These are phyloP conservation scores for Aproaerema taeniolella DNA, from an alignment of 2,888 invertebrate genomes.

Conservation along the genomic window DNA sequence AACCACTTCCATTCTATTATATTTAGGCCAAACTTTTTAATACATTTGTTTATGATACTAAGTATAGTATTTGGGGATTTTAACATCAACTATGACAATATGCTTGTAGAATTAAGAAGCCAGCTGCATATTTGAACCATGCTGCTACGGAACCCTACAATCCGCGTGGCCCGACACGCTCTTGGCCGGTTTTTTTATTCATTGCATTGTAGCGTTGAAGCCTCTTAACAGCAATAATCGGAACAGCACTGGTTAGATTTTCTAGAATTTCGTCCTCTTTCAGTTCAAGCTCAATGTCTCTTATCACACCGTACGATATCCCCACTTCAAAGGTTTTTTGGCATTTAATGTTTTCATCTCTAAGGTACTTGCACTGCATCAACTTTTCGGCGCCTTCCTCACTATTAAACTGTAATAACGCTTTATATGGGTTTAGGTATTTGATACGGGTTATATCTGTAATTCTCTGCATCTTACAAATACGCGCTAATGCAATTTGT, in stretches of 20 bases:
- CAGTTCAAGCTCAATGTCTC: constrained; percentile 10
- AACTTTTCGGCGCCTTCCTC: background rate
- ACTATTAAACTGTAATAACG: constrained; percentile 2
- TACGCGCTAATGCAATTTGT: constrained; percentile 12
- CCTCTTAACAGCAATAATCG: background rate
- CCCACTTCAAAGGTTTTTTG: constrained; percentile 3
- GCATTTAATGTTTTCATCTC: constrained; percentile 8
- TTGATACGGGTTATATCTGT: constrained; percentile 5
- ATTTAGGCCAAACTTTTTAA: too few relatives aligned
- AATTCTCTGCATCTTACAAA: constrained; percentile 6
- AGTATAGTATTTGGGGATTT: too few relatives aligned
- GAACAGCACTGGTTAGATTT: background rate
- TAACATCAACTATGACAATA: too few relatives aligned
- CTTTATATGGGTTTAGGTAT: constrained; percentile 13
- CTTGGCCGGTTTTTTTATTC: too few relatives aligned
- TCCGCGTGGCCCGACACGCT: too few relatives aligned
- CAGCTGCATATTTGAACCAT: too few relatives aligned
- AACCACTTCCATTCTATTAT: too few relatives aligned
- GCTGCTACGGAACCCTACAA: too few relatives aligned
- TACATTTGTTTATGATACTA: too few relatives aligned
- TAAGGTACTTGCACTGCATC: constrained; percentile 1
- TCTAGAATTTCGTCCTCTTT: constrained; percentile 5
- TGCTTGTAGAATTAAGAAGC: too few relatives aligned
- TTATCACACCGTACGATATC: constrained; percentile 11
- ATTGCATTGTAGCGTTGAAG: background rate